A percentile compares a stretch with the other conserved stretches of the same genome.
These are phyloP conservation scores for Mimachlamys varia DNA, from an alignment of 2,888 invertebrate species.

Conservation along the genomic window DNA sequence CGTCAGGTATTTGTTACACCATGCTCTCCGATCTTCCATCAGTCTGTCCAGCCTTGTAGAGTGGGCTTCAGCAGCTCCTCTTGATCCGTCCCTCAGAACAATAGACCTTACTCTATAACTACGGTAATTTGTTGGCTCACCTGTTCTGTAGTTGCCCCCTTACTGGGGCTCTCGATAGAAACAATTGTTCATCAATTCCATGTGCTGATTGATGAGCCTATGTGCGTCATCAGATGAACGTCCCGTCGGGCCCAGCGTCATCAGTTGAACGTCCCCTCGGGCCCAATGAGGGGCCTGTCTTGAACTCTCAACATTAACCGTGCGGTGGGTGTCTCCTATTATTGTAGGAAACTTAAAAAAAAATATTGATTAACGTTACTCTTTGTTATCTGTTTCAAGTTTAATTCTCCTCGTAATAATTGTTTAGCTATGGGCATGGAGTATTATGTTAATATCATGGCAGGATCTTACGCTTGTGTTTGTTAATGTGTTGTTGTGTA, in stretches of 20 bases:
- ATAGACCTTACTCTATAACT: not conserved
- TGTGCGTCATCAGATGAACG: not conserved
- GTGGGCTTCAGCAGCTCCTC: not conserved
- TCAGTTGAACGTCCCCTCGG: not conserved
- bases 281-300: not conserved
- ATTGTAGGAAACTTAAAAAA: not conserved
- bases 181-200: not conserved
- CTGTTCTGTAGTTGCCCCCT: not conserved
- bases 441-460: no score
- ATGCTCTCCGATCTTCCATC: not conserved
- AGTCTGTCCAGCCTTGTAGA: not conserved
- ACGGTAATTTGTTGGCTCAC: slow-evolving; percentile 6
- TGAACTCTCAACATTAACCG: not conserved
- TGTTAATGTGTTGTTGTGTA: no score
- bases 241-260: not conserved
- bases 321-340: not conserved
- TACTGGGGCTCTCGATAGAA: not conserved
- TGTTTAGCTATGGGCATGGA: not conserved
- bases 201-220: not conserved
- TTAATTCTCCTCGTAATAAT: not conserved
- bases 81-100: not conserved
- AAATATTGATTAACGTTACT: slow-evolving; percentile 35
- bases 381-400: slow-evolving; percentile 17
- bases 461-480: no score
- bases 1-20: no score